A percentile compares a stretch with the other conserved stretches of the same genome.
phyloP scores from a whole-genome alignment of 1,140 invertebrate species.

The Saccostrea cuccullata region DNA sequence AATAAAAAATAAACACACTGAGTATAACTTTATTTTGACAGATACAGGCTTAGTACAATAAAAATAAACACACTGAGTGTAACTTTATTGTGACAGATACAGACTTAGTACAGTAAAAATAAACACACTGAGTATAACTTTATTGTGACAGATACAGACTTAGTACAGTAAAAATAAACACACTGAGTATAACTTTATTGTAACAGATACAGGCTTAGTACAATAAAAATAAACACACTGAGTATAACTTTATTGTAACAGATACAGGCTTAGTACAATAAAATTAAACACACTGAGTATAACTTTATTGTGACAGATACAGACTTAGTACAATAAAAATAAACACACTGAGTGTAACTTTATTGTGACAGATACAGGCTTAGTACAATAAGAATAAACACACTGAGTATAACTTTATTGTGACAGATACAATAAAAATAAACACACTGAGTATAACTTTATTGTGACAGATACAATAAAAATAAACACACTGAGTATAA shows the following conservation, averaged over 20 bases:
- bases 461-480: not conserved
- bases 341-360: not conserved
- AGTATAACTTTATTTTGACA: not conserved
- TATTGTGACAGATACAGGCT: not conserved
- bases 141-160: not conserved
- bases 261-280: not conserved
- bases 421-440: not conserved
- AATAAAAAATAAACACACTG: not conserved
- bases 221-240: not conserved
- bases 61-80: not conserved
- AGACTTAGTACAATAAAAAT: too few species aligned
- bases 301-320: not conserved
- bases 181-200: not conserved
- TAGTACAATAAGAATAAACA: not conserved
- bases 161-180: not conserved
- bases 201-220: not conserved
- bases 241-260: not conserved
- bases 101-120: too few species aligned
- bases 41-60: not conserved
- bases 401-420: not conserved
- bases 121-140: not conserved
- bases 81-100: not conserved
- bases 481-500: not conserved
- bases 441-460: not conserved
- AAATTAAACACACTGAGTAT: not conserved